Evolutionary conservation across 2,888 invertebrate genomes (phyloP), one percentile per base, ranked within the genome.

Genomic region (Mongoloraphidia duomilia): DNA sequence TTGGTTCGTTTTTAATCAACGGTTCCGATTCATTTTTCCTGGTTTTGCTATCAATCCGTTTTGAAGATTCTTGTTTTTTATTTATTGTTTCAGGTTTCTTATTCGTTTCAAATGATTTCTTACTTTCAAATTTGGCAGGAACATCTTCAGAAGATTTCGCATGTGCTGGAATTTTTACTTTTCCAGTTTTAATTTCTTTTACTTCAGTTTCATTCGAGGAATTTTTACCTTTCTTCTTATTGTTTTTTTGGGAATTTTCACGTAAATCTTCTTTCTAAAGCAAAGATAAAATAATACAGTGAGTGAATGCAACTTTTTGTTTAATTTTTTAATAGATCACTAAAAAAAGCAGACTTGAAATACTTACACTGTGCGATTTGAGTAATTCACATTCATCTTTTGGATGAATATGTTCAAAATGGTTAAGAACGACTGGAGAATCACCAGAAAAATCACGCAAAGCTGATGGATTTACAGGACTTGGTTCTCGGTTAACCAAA

Each of bases 361-460:
- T 4, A 71, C 73, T 71, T 65, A 73, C 73, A 60, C 68, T 71
- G 50, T 67, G 65, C 56, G 67, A 66, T 56, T 67, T 66, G 55
- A 71, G 66, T 53, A 79, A 65, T 63, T 77, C 77, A 53, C 77
- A 65, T 44, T 86, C 86, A 71, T 90, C 90, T 73, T 88, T 89
- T 46, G 90, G 89, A 57, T 79, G 81, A 65, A 78, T 80, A 62
- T 79, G 73, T 62, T 85, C 84, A 69, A 88, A 87, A 68, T 82
- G 80, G 75, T 88, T 89, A 44, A 70, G 62, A 26, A 26, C 26
- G 26, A 26, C 6, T 45, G 71, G 57, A 51, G 74, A 66, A 54
- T 72, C 70, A 41, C 64, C 64, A 50, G 65, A 61, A 6, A 26
- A 26, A 26, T 26, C 26, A 26, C 26, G 26, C 26, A 26, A 26